These are phyloP conservation scores for Sphenopsis melanotis DNA, from an alignment of 2,797 vertebrate species.

Conservation along the genomic window DNA sequence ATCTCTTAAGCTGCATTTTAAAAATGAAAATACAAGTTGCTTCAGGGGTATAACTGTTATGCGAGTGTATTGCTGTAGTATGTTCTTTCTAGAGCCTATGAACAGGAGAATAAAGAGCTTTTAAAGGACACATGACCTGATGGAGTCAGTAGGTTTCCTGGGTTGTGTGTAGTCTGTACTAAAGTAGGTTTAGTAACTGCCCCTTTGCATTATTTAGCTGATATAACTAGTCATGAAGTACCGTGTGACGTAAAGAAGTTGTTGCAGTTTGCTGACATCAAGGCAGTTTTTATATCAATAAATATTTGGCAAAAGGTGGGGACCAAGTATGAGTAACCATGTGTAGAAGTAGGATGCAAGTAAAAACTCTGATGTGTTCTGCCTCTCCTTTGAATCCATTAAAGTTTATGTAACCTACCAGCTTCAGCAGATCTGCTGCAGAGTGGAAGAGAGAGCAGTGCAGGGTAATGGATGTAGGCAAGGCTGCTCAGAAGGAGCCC, in stretches of 20 bases:
- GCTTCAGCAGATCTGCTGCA: neutral
- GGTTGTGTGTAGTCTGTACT: neutral
- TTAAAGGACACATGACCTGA: neutral
- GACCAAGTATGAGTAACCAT: neutral
- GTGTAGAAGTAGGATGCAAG: conserved; percentile 12
- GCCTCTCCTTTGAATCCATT: neutral
- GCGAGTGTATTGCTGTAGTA: conserved; percentile 59
- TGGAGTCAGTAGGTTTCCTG: neutral
- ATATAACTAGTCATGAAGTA: conserved; percentile 41
- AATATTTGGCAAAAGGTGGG: neutral
- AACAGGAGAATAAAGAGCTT: conserved; percentile 1
- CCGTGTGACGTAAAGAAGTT: conserved; percentile 41
- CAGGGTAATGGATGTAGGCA: neutral
- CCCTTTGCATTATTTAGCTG: conserved; percentile 49
- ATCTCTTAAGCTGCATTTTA: conserved; percentile 47
- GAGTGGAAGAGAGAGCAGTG: neutral
- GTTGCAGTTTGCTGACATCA: conserved; percentile 19
- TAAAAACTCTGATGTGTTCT: neutral
- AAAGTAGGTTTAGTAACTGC: conserved; percentile 24
- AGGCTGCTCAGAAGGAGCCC: neutral
- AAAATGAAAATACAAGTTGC: conserved; percentile 55
- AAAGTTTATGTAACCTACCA: neutral
- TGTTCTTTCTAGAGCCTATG: conserved; percentile 29
- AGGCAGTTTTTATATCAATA: conserved; percentile 43
- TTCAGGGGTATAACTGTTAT: conserved; percentile 46